Base-by-base conservation (phyloP, 2,797 vertebrate genomes). In the Artibeus lituratus region DNA sequence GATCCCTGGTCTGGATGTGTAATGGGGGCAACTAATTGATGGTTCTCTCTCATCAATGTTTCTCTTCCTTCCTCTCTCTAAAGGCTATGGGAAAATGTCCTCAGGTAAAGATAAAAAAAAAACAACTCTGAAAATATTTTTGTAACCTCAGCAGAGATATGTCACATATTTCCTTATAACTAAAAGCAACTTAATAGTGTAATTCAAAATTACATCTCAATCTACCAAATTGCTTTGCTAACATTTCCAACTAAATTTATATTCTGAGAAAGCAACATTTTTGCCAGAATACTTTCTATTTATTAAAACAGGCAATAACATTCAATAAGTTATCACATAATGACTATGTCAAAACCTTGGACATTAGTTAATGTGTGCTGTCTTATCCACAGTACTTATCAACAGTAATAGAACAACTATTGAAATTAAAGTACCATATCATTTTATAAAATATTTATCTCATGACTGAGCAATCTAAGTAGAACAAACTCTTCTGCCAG, bases 311-410 rank as follows among this genome's bases (percentile, higher is more conserved):
- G 29, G 65, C 35, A 81, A 44, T 97, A 95, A 91, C 49, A 97
- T 95, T 96, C 87, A 96, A 88, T 65, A 92, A 84, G 93, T 96
- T 97, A 98, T 93, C 90, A 97, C 29, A 93, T 32, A 90, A 73
- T 9, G 83, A 98, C 97, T 97, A 97, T 10, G 47, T 97, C 97
- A 98, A 98, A 97, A 97, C 94, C 94, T 97, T 72, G 74, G 80
- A 94, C 87, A 97, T 82, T 94, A 91, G 91, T 95, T 94, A 96
- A 81, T 95, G 62, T 81, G 53, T 96, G 29, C 85, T 97, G 77
- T 90, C 93, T 98, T 98, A 98, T 95, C 97, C 96, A 76, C 11
- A 80, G 94, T 74, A 98, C 93, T 98, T 98, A 98, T 95, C 97
- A 97, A 76, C 11, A 80, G 94, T 74, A 98, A 97, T 98, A 97